Evolutionary conservation across 2,888 invertebrate species (phyloP), one percentile per base, ranked within the genome.

Genomic region (Pandemis corylana): DNA sequence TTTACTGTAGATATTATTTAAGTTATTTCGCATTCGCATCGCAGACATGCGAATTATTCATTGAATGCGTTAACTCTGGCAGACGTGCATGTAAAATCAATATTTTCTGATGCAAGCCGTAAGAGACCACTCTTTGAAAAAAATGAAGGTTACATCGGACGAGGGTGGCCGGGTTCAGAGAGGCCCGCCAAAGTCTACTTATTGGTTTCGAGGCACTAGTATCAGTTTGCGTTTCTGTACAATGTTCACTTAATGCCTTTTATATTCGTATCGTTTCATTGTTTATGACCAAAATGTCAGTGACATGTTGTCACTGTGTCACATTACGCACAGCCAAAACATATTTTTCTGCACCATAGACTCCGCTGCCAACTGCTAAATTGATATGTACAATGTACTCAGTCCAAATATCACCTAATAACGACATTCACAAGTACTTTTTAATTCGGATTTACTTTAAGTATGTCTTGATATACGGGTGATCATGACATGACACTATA

Each of bases 1-100:
- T 9, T 12, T 36, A 51, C 66, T 49, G 36, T 51, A 66, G 36
- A 66, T 49, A 20, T 56, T 15, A 49, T 65, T 44, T 66, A 66
- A 36, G 51, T 66, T n/a, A n/a, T n/a, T 6, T 51, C 36, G 36
- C 36, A 12, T 36, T 28, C n/a, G 13, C n/a, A 44, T 66, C 46
- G 20, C 20, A 49, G 28, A 65, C 65, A 28, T 20, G 44, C 28
- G 46, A 65, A 49, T 65, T 49, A 65, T 65, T 65, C 63, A 63
- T 41, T 42, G n/a, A 13, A 44, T 63, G 4, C 44, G 63, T 42
- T 42, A 63, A 15, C 5, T 15, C 44, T 42, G 42, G 15, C 63
- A 13, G 36, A 13, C 13, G 7, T 61, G 61, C 61, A 28, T 61
- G 61, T 12, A 13, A 10, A 36, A 56, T 36, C 28, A n/a, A 36